Conservation (phyloP, 1,140 invertebrate species). For the Lordiphosa stackelbergi region DNA sequence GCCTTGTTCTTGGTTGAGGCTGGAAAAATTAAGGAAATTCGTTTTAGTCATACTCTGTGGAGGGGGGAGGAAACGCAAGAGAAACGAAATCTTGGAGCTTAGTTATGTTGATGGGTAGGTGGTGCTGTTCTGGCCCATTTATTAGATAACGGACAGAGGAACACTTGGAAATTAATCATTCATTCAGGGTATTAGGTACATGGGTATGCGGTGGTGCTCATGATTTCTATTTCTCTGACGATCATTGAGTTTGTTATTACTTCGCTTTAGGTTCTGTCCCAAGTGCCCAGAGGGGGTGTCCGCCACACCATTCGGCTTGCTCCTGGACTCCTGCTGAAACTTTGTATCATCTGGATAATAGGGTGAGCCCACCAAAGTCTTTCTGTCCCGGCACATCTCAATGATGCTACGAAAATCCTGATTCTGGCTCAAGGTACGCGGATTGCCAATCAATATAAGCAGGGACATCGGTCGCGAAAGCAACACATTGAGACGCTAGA, state of each 20-base stretch:
- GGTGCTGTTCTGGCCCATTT: too few relatives aligned
- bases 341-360: slow-evolving; percentile 47
- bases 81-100: not conserved
- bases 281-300: slow-evolving; percentile 7
- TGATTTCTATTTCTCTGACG: slow-evolving; percentile 45
- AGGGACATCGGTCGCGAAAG: slow-evolving; percentile 88
- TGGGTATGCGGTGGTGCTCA: not conserved
- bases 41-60: not conserved
- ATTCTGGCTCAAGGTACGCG: slow-evolving; percentile 74
- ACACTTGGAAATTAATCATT: not conserved
- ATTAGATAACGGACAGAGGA: too few relatives aligned
- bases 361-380: slow-evolving; percentile 49
- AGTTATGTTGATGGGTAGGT: too few relatives aligned
- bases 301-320: not conserved
- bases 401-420: slow-evolving; percentile 57
- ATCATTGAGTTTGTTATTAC: slow-evolving; percentile 38
- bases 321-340: not conserved
- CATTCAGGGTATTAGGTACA: not conserved
- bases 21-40: slow-evolving; percentile 7
- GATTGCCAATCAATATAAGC: slow-evolving; percentile 89
- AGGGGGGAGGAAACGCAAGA: slow-evolving; percentile 6
- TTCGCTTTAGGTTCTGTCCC: slow-evolving; percentile 48
- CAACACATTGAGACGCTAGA: slow-evolving; percentile 89
- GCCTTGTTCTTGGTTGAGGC: slow-evolving; percentile 15
- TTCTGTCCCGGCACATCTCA: slow-evolving; percentile 52